Base-by-base conservation (phyloP, 2,888 invertebrate species). In the Caenorhabditis zanzibari region DNA sequence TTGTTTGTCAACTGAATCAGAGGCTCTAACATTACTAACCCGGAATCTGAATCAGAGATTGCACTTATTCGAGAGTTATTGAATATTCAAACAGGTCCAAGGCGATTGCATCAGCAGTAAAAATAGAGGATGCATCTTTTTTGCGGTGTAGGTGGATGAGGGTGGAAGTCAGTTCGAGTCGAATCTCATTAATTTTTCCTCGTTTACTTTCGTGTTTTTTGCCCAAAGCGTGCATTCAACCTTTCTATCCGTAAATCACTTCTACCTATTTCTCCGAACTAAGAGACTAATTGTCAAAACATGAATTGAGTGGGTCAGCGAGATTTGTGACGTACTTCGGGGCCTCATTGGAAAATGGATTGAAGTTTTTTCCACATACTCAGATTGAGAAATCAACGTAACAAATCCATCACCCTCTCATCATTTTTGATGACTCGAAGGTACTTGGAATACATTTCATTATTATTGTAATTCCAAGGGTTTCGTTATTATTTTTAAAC, bases 251-350 rank as follows among this genome's bases (percentile, higher is more conserved):
- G 66, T 49, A 66, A 66, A 66, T 66, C 66, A 52, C 66, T 47
- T 22, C 47, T 63, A 19, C 24, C 22, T 22, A 26, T 54, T 54
- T 54, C 75, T 58, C 28, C 4, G 16, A 76, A 68, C 68, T 47
- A 49, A 38, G 35, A 19, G 68, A 52, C n/a, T 71, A 71, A 79
- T 71, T 71, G 79, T 52, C 41, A 59, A 68, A 68, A 76, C 68
- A 68, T 68, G 52, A 76, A 76, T 52, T 76, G 76, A 76, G 68
- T 68, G 76, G 76, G 71, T 69, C 61, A 69, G 69, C 19, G 69
- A 61, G 69, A 61, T 61, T 69, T 68, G 77, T 77, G 77, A 77
- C 77, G 77, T 77, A 77, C 77, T 77, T 77, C 63, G 41, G 63
- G 14, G 19, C 22, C 49, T 58, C 52, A 56, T 64, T 54, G 54